These are phyloP conservation scores for Harpalus rubripes DNA, from an alignment of 2,888 invertebrate species.

Conservation along the genomic window DNA sequence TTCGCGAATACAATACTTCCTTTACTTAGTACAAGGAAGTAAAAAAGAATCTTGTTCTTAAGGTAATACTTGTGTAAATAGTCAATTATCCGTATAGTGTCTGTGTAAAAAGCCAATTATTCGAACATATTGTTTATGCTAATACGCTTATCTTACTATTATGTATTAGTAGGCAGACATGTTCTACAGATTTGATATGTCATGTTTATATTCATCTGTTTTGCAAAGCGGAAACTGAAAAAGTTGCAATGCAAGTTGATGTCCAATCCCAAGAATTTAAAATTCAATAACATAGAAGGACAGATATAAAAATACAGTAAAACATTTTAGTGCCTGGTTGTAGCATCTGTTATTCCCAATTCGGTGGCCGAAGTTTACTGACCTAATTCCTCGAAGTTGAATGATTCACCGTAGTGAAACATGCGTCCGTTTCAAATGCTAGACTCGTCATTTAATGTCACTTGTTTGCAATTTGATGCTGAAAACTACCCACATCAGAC, in stretches of 20 bases:
- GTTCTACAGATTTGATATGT: too few relatives aligned
- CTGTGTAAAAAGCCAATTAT: too few relatives aligned
- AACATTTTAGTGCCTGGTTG: conserved; percentile 14
- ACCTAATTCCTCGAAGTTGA: conserved; percentile 38
- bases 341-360: conserved; percentile 28
- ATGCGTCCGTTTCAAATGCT: conserved; percentile 4
- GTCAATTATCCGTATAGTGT: too few relatives aligned
- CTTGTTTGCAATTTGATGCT: conserved; percentile 52
- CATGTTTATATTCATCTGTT: too few relatives aligned
- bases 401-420: conserved; percentile 11
- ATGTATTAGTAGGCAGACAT: too few relatives aligned
- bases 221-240: background rate
- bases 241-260: background rate
- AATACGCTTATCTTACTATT: too few relatives aligned
- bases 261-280: conserved; percentile 24
- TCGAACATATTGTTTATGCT: too few relatives aligned
- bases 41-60: too few relatives aligned
- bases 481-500: conserved; percentile 56
- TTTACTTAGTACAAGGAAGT: too few relatives aligned
- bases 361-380: conserved; percentile 20
- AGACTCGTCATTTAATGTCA: conserved; percentile 37
- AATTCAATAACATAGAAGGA: conserved; percentile 34
- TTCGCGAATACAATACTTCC: too few relatives aligned
- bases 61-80: too few relatives aligned
- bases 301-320: conserved; percentile 39